Percentiles rank a stretch among this genome's conserved stretches.
phyloP scores from a whole-genome alignment of 2,797 vertebrate species.

The Picus viridis region DNA sequence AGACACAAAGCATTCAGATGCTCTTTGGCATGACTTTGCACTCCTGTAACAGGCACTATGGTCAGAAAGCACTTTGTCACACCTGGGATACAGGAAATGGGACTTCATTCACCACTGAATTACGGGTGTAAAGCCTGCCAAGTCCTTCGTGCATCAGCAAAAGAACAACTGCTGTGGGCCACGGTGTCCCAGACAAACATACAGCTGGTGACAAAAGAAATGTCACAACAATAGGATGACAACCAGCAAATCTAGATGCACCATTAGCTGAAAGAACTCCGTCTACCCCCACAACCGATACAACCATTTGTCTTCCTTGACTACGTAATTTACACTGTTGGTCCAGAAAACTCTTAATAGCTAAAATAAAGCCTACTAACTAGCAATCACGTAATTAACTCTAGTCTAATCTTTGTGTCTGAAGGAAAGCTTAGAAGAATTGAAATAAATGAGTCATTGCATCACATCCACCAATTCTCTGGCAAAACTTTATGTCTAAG shows the following conservation, averaged over 20 bases:
- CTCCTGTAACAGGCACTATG: neutral
- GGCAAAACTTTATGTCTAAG: neutral
- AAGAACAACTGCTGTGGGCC: neutral
- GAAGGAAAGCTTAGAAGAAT: neutral
- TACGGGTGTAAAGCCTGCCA: neutral
- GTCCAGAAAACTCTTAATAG: neutral
- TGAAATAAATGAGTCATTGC: conserved; percentile 13
- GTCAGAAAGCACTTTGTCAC: neutral
- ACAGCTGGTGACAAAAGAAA: neutral
- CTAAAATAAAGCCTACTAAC: conserved; percentile 1
- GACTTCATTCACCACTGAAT: neutral
- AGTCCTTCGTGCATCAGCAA: neutral
- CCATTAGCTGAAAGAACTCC: neutral
- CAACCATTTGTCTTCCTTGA: fast-evolving
- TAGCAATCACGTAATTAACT: neutral
- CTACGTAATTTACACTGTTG: neutral
- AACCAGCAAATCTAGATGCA: neutral
- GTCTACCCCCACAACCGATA: neutral
- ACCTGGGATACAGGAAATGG: neutral
- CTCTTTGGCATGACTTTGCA: neutral
- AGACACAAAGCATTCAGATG: neutral
- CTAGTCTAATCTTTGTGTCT: neutral
- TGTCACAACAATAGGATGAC: fast-evolving
- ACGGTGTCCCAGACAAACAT: neutral
- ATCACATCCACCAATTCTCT: neutral